Evolutionary conservation across 2,888 invertebrate species (phyloP).

Genomic region (Eilema caniola): DNA sequence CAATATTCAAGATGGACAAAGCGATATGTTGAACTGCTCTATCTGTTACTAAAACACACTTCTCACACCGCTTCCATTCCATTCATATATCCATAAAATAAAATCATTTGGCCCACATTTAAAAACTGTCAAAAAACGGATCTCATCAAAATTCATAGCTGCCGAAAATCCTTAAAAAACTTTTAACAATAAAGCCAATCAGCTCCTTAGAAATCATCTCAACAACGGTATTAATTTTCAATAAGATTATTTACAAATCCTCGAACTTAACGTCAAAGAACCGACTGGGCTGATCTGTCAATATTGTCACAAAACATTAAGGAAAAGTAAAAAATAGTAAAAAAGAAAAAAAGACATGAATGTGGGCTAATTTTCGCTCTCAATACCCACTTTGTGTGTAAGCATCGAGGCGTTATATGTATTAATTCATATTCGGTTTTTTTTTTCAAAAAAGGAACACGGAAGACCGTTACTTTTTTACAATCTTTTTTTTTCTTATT

Average conservation of each 20-base stretch:
- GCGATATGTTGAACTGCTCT: background rate
- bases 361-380: constrained; percentile 85
- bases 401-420: constrained; percentile 84
- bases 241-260: constrained; percentile 85
- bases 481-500: constrained; percentile 71
- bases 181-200: constrained; percentile 81
- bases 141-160: constrained; percentile 62
- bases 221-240: constrained; percentile 82
- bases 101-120: constrained; percentile 17
- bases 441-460: constrained; percentile 58
- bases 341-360: constrained; percentile 68
- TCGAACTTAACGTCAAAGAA: constrained; percentile 65
- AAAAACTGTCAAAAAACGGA: constrained; percentile 32
- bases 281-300: constrained; percentile 78
- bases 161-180: constrained; percentile 73
- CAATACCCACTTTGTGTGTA: constrained; percentile 81
- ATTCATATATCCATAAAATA: background rate
- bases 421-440: constrained; percentile 76
- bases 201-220: constrained; percentile 65
- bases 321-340: constrained; percentile 52
- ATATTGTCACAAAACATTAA: constrained; percentile 84
- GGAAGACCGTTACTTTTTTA: constrained; percentile 80
- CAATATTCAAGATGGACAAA: background rate
- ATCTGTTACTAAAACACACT: background rate
- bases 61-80: background rate